Conservation (phyloP, 2,797 vertebrate species). For the Neostethus bicornis region DNA sequence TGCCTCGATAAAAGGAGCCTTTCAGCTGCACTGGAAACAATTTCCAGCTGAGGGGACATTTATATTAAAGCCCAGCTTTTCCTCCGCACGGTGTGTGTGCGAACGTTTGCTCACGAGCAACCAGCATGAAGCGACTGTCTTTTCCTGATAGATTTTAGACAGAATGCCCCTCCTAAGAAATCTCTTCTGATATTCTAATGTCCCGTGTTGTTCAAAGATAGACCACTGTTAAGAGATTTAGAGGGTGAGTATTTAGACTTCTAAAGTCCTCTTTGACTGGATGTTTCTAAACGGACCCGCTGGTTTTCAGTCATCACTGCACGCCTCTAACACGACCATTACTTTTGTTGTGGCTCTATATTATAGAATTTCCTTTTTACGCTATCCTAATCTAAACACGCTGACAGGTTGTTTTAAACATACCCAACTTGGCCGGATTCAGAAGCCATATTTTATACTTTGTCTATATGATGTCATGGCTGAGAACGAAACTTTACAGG, state of each 20-base stretch:
- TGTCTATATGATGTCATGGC: not conserved
- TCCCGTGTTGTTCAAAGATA: conserved; percentile 31
- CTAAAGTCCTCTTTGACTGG: conserved; percentile 33
- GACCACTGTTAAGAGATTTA: conserved; percentile 38
- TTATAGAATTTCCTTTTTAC: not conserved
- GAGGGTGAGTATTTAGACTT: conserved; percentile 37
- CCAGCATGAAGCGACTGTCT: conserved; percentile 33
- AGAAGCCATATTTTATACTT: not conserved
- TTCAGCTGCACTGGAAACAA: conserved; percentile 78
- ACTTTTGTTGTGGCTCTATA: not conserved
- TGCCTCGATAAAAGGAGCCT: conserved; percentile 74
- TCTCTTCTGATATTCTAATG: conserved; percentile 24
- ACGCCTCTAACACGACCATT: conserved; percentile 5
- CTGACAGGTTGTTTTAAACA: not conserved
- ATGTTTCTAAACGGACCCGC: conserved; percentile 37
- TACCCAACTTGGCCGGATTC: not conserved
- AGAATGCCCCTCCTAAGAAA: conserved; percentile 47
- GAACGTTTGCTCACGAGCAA: conserved; percentile 20
- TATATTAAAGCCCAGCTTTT: conserved; percentile 57
- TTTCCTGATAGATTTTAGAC: conserved; percentile 37
- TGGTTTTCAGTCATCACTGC: conserved; percentile 16
- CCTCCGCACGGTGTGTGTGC: conserved; percentile 28
- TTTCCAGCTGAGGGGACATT: conserved; percentile 76
- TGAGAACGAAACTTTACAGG: not conserved
- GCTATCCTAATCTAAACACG: conserved; percentile 5